Evolutionary conservation across 2,113 vertebrate species (phyloP), one percentile per base, ranked within the genome.

Genomic region (Periophthalmodon schlosseri): DNA sequence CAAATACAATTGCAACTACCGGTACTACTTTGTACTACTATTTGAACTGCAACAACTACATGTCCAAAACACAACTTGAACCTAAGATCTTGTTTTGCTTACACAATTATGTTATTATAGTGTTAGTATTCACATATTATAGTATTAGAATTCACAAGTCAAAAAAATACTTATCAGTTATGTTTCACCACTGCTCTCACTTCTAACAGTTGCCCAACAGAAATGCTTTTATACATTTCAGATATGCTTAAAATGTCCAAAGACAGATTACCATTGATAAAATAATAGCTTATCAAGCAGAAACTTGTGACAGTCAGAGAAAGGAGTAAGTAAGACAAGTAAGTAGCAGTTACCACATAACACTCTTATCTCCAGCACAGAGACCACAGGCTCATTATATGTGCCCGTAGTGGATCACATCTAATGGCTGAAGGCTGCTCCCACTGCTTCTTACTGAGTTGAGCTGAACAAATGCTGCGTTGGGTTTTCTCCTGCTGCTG

Each of bases 301-400:
- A 79, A 74, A 76, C 46, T 12, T 24, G 74, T 83, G 15, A 71
- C 74, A 58, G 57, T 65, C 33, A 61, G 13, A 34, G 24, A 20
- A 58, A 73, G 28, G 28, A 28, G 28, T 28, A 28, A 28, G 28
- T 28, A 28, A 28, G 28, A 28, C 28, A 28, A 64, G 13, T 60
- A 10, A 14, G 8, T 28, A 69, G 21, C 44, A 75, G 52, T 21
- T 14, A 58, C 49, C 69, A 36, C 39, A 68, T 79, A 21, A 20
- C 52, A 67, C 66, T 70, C 81, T 89, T 86, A 83, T 74, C 54
- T 58, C 52, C 50, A 61, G 63, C 68, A 28, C 8, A 18, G 39
- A 1, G 52, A 50, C 64, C 73, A 74, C 73, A 47, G 72, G 61
- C 52, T 84, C 69, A 75, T 73, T 83, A 68, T 5, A 9, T 44